phyloP scores from a whole-genome alignment of 2,113 vertebrate species.

The Anarrhichthys ocellatus region DNA sequence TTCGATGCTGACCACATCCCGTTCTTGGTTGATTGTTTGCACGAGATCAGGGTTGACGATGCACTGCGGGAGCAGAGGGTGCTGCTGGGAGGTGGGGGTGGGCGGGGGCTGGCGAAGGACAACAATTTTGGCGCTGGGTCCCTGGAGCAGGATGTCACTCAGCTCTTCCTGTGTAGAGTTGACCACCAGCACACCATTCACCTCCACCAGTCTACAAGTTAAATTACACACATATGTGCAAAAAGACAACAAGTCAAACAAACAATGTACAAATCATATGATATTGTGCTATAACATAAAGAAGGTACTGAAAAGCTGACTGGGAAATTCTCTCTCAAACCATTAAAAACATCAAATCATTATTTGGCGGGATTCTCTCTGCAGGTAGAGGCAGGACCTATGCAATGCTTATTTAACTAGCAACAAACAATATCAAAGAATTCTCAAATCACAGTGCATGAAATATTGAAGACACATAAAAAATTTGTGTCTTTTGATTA shows the following conservation, averaged over 20 bases:
- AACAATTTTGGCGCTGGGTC: constrained; percentile 69
- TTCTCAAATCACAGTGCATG: constrained; percentile 19
- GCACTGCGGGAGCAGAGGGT: constrained; percentile 33
- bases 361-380: background rate
- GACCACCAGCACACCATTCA: constrained; percentile 76
- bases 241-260: background rate
- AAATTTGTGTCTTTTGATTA: constrained; percentile 53
- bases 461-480: constrained; percentile 44
- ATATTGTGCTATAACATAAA: background rate
- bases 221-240: constrained; percentile 2
- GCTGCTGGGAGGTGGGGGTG: constrained; percentile 32
- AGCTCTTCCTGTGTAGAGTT: constrained; percentile 73
- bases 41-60: constrained; percentile 20
- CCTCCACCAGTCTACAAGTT: constrained; percentile 74
- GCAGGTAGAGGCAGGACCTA: constrained; percentile 13
- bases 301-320: background rate
- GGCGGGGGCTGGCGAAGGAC: constrained; percentile 71
- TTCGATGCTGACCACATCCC: constrained; percentile 45
- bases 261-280: background rate
- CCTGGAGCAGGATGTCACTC: constrained; percentile 63
- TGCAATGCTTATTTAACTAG: background rate
- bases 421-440: constrained; percentile 19
- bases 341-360: background rate
- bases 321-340: background rate
- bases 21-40: constrained; percentile 24